Evolutionary conservation across 2,113 vertebrate genomes (phyloP).

Genomic region (Periophthalmus modestus): DNA sequence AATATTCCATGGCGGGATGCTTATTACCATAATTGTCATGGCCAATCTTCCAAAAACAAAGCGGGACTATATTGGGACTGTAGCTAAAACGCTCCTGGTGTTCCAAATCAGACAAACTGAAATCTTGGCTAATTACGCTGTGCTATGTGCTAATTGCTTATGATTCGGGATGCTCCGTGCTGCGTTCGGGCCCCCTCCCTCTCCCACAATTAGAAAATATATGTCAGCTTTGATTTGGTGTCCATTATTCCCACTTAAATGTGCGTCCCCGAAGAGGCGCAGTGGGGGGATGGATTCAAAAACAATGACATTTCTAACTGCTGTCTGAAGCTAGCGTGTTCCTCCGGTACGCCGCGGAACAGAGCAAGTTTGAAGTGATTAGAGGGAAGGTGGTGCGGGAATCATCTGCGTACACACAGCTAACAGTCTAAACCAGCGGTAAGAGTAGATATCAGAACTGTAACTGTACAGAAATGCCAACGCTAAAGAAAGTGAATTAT

Average conservation of each 20-base stretch:
- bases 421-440: constrained; percentile 17
- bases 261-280: constrained; percentile 81
- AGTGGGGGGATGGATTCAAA: constrained; percentile 84
- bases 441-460: no score
- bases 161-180: constrained; percentile 91
- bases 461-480: no score
- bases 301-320: constrained; percentile 80
- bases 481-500: no score
- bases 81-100: constrained; percentile 83
- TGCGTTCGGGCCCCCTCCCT: constrained; percentile 84
- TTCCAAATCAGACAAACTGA: constrained; percentile 95
- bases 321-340: constrained; percentile 63
- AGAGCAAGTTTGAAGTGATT: constrained; percentile 55
- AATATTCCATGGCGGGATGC: constrained; percentile 88
- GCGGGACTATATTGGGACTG: constrained; percentile 84
- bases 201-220: constrained; percentile 94
- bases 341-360: constrained; percentile 50
- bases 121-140: constrained; percentile 96
- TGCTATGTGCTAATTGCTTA: constrained; percentile 97
- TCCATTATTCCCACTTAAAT: constrained; percentile 86
- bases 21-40: constrained; percentile 94
- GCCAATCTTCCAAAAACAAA: constrained; percentile 84
- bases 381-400: constrained; percentile 53
- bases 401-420: constrained; percentile 58
- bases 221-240: constrained; percentile 85